Percentiles rank a stretch among this genome's conserved stretches.
These are phyloP conservation scores for Laothoe populi DNA, from an alignment of 2,888 invertebrate species.

Conservation along the genomic window DNA sequence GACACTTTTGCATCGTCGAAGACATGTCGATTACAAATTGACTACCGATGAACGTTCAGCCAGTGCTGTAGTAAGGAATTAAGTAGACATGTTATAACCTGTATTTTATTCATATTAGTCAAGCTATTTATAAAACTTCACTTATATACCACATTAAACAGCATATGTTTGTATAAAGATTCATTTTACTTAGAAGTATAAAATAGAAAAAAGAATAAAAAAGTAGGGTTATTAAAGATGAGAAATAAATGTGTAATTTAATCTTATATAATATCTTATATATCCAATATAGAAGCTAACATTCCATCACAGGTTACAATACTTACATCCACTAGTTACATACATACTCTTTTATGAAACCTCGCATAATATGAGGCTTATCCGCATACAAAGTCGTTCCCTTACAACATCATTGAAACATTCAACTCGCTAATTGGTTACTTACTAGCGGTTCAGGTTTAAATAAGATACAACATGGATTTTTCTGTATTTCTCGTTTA, in stretches of 20 bases:
- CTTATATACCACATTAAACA: background rate
- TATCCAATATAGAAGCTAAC: too few relatives aligned
- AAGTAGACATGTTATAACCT: conserved; percentile 7
- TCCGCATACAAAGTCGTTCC: conserved; percentile 41
- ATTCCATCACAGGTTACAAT: too few relatives aligned
- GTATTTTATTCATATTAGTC: conserved; percentile 30
- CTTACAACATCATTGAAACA: conserved; percentile 58
- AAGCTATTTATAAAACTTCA: conserved; percentile 17
- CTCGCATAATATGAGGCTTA: conserved; percentile 20
- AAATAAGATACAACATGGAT: conserved; percentile 54
- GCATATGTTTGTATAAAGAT: background rate
- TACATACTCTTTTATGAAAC: background rate
- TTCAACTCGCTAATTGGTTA: conserved; percentile 70
- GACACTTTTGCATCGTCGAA: conserved; percentile 60
- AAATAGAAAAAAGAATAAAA: background rate
- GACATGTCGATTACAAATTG: conserved; percentile 59
- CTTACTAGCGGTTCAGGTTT: conserved; percentile 56
- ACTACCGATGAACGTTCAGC: conserved; percentile 41
- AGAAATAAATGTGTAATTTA: too few relatives aligned
- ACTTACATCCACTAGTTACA: background rate
- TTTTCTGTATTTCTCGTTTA: conserved; percentile 48
- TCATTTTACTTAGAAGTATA: background rate
- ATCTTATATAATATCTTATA: too few relatives aligned
- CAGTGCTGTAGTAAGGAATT: conserved; percentile 22
- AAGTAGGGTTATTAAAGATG: too few relatives aligned